Base-by-base conservation (phyloP, 2,113 vertebrate species). In the Seriola dumerili region DNA sequence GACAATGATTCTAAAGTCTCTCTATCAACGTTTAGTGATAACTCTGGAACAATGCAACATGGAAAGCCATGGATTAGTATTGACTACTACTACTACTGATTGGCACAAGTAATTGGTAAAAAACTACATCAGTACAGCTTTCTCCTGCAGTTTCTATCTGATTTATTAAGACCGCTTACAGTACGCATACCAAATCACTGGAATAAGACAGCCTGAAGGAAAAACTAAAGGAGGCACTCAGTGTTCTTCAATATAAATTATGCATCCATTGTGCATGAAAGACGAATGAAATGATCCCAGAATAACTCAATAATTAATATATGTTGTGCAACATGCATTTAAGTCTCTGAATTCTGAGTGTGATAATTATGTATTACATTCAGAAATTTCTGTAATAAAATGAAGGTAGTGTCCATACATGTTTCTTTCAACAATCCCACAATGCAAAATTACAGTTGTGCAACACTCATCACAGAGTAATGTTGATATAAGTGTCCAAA, bases 191-290 rank as follows among this genome's bases (percentile, higher is more conserved):
- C 11, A 25, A 42, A 16, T 38, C 16, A 23, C 34, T 21, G 5
- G 4, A 63, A 19, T 42, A 11, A 44, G 29, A 29, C 32, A 50
- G 17, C 67, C 23, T 42, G n/a, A 44, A 61, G 29, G 32, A 65
- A 19, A 23, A 44, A 59, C 8, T 19, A 50, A 1, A 16, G 8
- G 1, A 29, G 8, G 42, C 46, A 55, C 76, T 42, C 29, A 57
- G 29, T 32, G 38, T 38, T 42, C 67, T 21, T 54, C 9, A 21
- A 59, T 71, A 9, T 69, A 57, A 61, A 67, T 70, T 36, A 72
- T 46, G 52, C 2, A 42, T 21, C 16, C 23, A 40, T 10, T 23
- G 1, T 50, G 32, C 21, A 63, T 48, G 3, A 80, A 36, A 36
- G 17, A 4, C 46, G n/a, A 57, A 14, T 58, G 55, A 42, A 42